Evolutionary conservation across 2,113 vertebrate genomes (phyloP).

Genomic region (Odontesthes bonariensis): DNA sequence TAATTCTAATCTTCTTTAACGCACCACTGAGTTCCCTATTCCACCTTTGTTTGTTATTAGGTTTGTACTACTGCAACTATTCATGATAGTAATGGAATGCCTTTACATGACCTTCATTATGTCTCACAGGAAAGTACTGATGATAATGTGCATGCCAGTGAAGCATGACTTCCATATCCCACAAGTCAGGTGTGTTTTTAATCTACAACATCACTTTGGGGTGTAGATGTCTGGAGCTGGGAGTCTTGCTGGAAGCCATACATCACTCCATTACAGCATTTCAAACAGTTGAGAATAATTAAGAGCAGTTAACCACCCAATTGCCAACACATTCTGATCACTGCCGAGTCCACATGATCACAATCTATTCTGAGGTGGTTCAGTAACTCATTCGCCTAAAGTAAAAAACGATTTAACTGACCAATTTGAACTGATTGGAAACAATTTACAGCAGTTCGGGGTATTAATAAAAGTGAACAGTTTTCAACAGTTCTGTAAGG

Average conservation of each 20-base stretch:
- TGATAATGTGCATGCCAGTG: slow-evolving; percentile 26
- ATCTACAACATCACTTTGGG: slow-evolving; percentile 32
- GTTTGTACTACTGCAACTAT: slow-evolving; percentile 46
- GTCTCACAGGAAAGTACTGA: slow-evolving; percentile 37
- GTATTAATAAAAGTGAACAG: slow-evolving; percentile 58
- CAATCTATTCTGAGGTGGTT: slow-evolving; percentile 36
- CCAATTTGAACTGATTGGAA: slow-evolving; percentile 74
- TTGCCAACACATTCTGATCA: slow-evolving; percentile 54
- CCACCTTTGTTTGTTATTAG: slow-evolving; percentile 40
- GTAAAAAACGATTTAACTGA: slow-evolving; percentile 65
- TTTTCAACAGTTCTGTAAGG: slow-evolving; percentile 22
- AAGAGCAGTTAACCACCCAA: slow-evolving; percentile 53
- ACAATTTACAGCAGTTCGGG: slow-evolving; percentile 64
- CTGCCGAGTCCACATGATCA: slow-evolving; percentile 42
- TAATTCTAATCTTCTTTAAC: slow-evolving; percentile 62
- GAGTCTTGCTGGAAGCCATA: slow-evolving; percentile 23
- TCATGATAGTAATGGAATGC: slow-evolving; percentile 59
- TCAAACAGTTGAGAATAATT: slow-evolving; percentile 59
- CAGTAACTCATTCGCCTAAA: slow-evolving; percentile 43
- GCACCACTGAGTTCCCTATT: slow-evolving; percentile 41
- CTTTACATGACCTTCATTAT: slow-evolving; percentile 52
- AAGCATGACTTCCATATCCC: slow-evolving; percentile 41
- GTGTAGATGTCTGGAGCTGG: slow-evolving; percentile 26
- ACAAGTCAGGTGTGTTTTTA: slow-evolving; percentile 56
- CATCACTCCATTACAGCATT: slow-evolving; percentile 51